Evolutionary conservation across 2,797 vertebrate species (phyloP), one percentile per base, ranked within the genome.

Genomic region (Sebastes melanostomus): DNA sequence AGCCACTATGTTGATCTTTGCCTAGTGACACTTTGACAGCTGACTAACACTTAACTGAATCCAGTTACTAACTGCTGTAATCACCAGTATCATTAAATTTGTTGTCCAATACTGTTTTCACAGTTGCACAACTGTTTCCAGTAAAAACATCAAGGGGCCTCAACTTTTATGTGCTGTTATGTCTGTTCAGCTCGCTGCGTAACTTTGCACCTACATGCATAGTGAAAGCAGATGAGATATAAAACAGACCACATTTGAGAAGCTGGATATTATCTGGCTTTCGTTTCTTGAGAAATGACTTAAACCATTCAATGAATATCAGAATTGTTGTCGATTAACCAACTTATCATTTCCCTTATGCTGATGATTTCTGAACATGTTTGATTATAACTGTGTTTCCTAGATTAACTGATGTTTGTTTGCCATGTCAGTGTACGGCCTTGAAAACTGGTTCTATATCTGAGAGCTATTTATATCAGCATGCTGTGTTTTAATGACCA

Each of bases 391-490:
- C 22, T 52, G 13, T 2, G 32, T 14, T 62, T 18, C 42, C 16
- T 2, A 54, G 29, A 63, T 38, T 18, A 5, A n/a, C 25, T 25
- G 18, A 59, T 59, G 27, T 22, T 66, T 22, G 27, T 22, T 66
- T 18, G 0, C 16, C 24, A 25, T 4, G 24, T 73, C 20, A 24
- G 34, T 42, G 22, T 29, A 9, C 8, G 2, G 5, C 6, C 25
- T 59, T 63, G 55, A 46, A 46, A 46, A 46, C 42, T 46, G 42
- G 13, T 36, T 63, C 62, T 34, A 66, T 27, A 38, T 79, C 14
- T 63, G 24, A 77, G 38, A 25, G 50, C 29, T 71, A 66, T 83
- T 83, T 69, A 77, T 62, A 50, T 75, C 66, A 42, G 8, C 29
- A 5, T 24, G 12, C 62, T 60, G 14, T 59, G 50, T 72, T 79